Evolutionary conservation across 2,113 vertebrate genomes (phyloP), one percentile per base, ranked within the genome.

Genomic region (Dolichotis patagonum): DNA sequence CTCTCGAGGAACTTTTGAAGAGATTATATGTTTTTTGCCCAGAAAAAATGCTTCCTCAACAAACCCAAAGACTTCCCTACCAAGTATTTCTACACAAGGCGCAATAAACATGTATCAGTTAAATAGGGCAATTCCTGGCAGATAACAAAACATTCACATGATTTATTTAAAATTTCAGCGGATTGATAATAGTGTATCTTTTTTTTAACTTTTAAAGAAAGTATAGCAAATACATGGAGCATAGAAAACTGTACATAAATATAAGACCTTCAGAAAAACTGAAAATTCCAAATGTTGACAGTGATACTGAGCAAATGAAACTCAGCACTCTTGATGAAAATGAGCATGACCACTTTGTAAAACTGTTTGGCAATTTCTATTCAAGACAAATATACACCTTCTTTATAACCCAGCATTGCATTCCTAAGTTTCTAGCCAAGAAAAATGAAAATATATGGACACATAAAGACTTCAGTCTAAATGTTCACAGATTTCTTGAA

Each of bases 81-180:
- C 71, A 93, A 91, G 62, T 38, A 82, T 73, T 93, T 95, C 82
- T 73, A 38, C 3, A 43, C 58, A 87, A 88, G 58, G 11, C 52
- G 60, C 73, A 87, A 49, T 60, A 95, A 82, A 91, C 60, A 82
- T n/a, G 2, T 0, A 90, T 43, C 38, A 46, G 8, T 91, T 81
- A 65, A 94, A 52, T 9, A 90, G 28, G 38, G 16, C 69, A 95
- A 63, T 94, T 81, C 28, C 20, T 73, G 26, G 38, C 2, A 75
- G 65, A 38, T 69, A 69, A 88, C 41, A 82, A 88, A 86, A 90
- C 52, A 88, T 54, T 26, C 46, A 35, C 22, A 49, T 56, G 24
- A 91, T 69, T 95, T 69, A 38, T 63, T 92, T 78, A 52, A 65
- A 30, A 75, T 85, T 96, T 49, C 20, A 90, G 14, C 46, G 38